A percentile compares a stretch with the other conserved stretches of the same genome.
These are phyloP conservation scores for Nasonia longicornis DNA, from an alignment of 1,140 invertebrate genomes.

Conservation along the genomic window DNA sequence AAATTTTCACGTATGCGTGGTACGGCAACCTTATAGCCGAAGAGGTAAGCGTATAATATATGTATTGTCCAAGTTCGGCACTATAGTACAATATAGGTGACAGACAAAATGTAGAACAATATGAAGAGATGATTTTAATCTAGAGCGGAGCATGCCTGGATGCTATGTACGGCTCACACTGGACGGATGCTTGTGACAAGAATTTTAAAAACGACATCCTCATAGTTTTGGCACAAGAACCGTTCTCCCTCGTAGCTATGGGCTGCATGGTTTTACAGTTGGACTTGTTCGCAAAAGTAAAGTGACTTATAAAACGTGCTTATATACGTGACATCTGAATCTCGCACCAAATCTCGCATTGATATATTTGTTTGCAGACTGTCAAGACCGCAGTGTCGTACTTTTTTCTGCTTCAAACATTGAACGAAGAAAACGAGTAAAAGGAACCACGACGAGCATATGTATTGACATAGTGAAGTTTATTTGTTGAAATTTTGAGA, in stretches of 20 bases:
- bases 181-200: background rate
- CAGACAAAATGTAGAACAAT: no score
- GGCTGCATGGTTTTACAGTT: background rate
- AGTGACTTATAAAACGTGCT: no score
- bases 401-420: conserved; percentile 3
- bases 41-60: background rate
- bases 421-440: background rate
- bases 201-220: background rate
- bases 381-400: background rate
- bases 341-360: background rate
- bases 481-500: no score
- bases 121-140: background rate
- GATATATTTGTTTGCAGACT: background rate
- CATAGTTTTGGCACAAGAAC: background rate
- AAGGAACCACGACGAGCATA: no score
- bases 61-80: no score
- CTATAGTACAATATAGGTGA: no score
- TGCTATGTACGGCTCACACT: conserved; percentile 42
- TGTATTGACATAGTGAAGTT: no score
- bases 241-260: background rate
- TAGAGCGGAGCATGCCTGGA: conserved; percentile 46
- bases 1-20: background rate
- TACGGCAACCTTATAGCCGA: background rate
- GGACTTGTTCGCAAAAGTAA: conserved; percentile 4
- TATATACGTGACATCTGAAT: background rate